Evolutionary conservation across 2,797 vertebrate genomes (phyloP), one percentile per base, ranked within the genome.

Genomic region (Babyrousa celebensis): DNA sequence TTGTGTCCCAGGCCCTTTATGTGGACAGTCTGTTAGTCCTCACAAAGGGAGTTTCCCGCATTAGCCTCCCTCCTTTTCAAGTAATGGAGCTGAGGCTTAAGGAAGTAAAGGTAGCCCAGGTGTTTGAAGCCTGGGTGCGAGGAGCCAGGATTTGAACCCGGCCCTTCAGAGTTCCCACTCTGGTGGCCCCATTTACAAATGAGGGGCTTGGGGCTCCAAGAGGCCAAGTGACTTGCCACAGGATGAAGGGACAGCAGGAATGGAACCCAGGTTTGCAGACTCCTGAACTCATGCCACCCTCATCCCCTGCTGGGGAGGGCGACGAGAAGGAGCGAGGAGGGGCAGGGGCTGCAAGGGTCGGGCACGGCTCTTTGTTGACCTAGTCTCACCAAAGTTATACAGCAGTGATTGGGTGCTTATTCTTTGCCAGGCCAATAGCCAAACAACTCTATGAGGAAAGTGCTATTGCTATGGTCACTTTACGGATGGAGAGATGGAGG

Each of bases 401-500:
- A 79, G 56, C 10, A 16, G 52, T 20, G n/a, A n/a, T 21, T 15
- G 29, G 25, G 12, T 25, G 0, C 48, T 36, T 21, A 20, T 27
- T 52, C n/a, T 29, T 58, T 82, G 43, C 17, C 14, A 70, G 74
- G 20, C 11, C 78, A 18, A 32, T 23, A 54, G 18, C 18, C 43
- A 9, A 89, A 70, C 3, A 54, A 25, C 3, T 4, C 1, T 65
- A 14, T 7, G 40, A 63, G 36, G 62, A 80, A 68, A 18, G 16
- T 14, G 23, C 67, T 43, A 14, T 25, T 6, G 15, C 43, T 15
- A n/a, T 5, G 11, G 29, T 62, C 43, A 29, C 25, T 23, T 75
- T 48, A 67, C 14, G 32, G 40, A 36, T 60, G 85, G 62, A 62
- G 65, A 90, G 84, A 94, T 48, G 62, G 79, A 94, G 78, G 80